Evolutionary conservation across 2,797 vertebrate species (phyloP).

Genomic region (Salmo trutta): DNA sequence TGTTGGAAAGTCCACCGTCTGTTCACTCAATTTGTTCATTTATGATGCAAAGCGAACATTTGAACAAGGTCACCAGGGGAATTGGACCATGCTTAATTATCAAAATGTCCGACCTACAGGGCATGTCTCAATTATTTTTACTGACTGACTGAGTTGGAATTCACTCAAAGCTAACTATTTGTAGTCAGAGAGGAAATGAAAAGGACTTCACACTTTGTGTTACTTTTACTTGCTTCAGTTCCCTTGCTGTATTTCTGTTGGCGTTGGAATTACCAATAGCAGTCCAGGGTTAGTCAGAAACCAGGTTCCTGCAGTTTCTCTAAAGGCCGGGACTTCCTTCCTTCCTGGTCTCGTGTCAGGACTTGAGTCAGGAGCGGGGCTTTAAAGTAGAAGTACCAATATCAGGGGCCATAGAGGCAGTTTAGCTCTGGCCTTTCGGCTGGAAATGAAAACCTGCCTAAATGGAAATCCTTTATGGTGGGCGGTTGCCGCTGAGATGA

Average conservation of each 20-base stretch:
- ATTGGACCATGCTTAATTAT: background rate
- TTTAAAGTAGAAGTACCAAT: background rate
- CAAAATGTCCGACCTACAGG: background rate
- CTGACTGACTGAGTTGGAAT: background rate
- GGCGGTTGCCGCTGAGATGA: background rate
- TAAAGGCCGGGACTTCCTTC: background rate
- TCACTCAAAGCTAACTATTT: background rate
- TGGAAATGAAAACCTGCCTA: background rate
- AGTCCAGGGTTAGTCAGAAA: background rate
- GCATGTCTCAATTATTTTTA: background rate
- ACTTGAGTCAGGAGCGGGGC: background rate
- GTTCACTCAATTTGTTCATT: slow-evolving; percentile 3
- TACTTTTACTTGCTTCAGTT: background rate
- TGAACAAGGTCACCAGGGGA: background rate
- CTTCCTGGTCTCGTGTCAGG: background rate
- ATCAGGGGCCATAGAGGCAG: background rate
- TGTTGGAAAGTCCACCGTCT: background rate
- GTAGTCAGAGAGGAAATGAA: background rate
- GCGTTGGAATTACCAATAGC: background rate
- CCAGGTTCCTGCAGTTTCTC: background rate
- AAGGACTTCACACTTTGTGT: background rate
- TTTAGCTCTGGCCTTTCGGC: background rate
- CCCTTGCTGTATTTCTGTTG: background rate
- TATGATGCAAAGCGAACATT: background rate
- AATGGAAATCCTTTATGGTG: background rate